A percentile compares a stretch with the other conserved stretches of the same genome.
These are phyloP conservation scores for Erpobdella octoculata DNA, from an alignment of 2,888 invertebrate species.

Conservation along the genomic window DNA sequence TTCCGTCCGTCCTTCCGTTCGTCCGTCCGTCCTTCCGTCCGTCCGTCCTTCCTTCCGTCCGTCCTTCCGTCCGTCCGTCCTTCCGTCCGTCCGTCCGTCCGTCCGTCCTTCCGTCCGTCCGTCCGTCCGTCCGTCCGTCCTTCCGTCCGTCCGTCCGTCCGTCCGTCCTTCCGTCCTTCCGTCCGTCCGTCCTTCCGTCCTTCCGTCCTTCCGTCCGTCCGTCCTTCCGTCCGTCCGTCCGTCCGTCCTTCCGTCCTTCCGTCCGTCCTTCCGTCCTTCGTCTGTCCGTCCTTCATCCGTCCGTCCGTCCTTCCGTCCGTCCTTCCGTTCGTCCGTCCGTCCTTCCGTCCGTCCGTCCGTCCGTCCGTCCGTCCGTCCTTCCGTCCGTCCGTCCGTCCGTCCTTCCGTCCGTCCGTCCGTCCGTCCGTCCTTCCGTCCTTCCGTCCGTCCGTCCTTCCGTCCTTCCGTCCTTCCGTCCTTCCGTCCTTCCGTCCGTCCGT, in stretches of 20 bases:
- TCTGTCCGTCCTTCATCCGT: too few species aligned
- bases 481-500: neutral
- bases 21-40: neutral
- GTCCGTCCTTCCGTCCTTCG: too few species aligned
- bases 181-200: too few species aligned
- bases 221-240: too few species aligned
- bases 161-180: too few species aligned
- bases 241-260: too few species aligned
- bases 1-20: too few species aligned
- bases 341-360: neutral
- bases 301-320: too few species aligned
- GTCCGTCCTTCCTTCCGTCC: neutral
- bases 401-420: constrained; percentile 11
- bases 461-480: neutral
- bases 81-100: neutral
- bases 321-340: too few species aligned
- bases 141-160: neutral
- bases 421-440: constrained; percentile 15
- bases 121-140: neutral
- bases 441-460: neutral
- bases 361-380: neutral
- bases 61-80: neutral
- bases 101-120: neutral
- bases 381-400: neutral
- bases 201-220: too few species aligned